These are phyloP conservation scores for Achroia grisella DNA, from an alignment of 1,140 invertebrate genomes.

Conservation along the genomic window DNA sequence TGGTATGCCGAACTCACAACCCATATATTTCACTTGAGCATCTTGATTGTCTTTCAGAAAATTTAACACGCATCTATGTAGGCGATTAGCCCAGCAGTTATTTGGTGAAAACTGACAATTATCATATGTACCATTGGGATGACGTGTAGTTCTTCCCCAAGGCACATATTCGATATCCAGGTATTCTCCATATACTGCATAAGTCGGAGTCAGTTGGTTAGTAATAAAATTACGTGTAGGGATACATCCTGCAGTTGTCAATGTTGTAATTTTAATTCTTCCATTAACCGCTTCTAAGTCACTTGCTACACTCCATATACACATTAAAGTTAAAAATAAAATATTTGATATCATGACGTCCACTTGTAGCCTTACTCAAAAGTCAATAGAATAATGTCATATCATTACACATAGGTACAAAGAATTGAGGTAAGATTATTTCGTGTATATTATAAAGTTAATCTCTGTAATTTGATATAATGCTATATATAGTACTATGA, in stretches of 20 bases:
- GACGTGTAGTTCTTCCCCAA: constrained; percentile 45
- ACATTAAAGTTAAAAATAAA: neutral
- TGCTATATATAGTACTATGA: too few species aligned
- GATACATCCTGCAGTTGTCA: constrained; percentile 38
- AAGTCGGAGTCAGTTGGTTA: constrained; percentile 27
- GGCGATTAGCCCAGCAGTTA: constrained; percentile 57
- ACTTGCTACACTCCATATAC: constrained; percentile 5
- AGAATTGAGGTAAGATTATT: too few species aligned
- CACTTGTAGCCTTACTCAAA: neutral
- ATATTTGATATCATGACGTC: constrained; percentile 9
- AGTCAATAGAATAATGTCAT: too few species aligned
- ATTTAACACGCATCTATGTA: constrained; percentile 53
- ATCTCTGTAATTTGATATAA: too few species aligned
- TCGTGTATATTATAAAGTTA: too few species aligned
- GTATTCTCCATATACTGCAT: constrained; percentile 35
- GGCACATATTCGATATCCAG: constrained; percentile 53
- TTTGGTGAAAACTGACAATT: constrained; percentile 38
- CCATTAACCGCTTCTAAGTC: constrained; percentile 22
- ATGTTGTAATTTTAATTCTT: constrained; percentile 44
- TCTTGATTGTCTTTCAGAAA: constrained; percentile 33
- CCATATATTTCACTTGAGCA: constrained; percentile 46
- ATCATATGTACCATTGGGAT: constrained; percentile 14
- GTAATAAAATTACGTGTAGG: constrained; percentile 41
- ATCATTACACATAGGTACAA: too few species aligned
- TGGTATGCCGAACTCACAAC: constrained; percentile 44